Evolutionary conservation across 2,113 vertebrate genomes (phyloP), one percentile per base, ranked within the genome.

Genomic region (Phrynocephalus versicolor): DNA sequence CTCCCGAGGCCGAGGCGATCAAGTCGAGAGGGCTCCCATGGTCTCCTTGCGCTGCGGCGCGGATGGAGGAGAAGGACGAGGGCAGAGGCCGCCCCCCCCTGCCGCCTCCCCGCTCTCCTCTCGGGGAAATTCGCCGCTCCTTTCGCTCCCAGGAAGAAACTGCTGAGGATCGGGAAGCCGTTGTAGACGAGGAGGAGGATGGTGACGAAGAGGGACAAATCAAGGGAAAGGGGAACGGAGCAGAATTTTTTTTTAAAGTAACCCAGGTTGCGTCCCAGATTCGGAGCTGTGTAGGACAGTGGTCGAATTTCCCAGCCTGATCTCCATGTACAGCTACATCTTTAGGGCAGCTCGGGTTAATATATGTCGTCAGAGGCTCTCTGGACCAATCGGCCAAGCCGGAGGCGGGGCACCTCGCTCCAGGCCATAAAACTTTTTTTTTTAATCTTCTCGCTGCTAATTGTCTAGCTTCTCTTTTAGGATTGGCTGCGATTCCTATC

Each of bases 311-410:
- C 95, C 95, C 92, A 91, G 95, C 95, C 90, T 88, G 94, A 96
- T 95, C 96, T 97, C 96, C 97, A 97, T 96, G 96, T 96, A 97
- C 95, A 97, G 97, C 96, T 96, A 97, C 97, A 98, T 97, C 95
- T 97, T 97, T 96, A 94, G 97, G 94, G 94, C 95, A 91, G 95
- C 96, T 94, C 94, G 97, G 96, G 96, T 97, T 97, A 97, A 97
- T 98, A 98, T 97, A 97, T 97, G 97, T 96, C 96, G 97, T 97
- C 97, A 97, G 96, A 96, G 94, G 89, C 82, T n/a, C 84, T 88
- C 83, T 85, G 82, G 92, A 92, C 97, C 97, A 97, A 97, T 97
- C 93, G 65, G 79, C 79, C 74, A 67, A 57, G 45, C 87, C 85
- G 67, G 93, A 92, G 97, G 97, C 94, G 96, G 95, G 83, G 94